A percentile compares a stretch with the other conserved stretches of the same genome.
phyloP scores from a whole-genome alignment of 2,113 vertebrate species.

The Percopsis transmontana region DNA sequence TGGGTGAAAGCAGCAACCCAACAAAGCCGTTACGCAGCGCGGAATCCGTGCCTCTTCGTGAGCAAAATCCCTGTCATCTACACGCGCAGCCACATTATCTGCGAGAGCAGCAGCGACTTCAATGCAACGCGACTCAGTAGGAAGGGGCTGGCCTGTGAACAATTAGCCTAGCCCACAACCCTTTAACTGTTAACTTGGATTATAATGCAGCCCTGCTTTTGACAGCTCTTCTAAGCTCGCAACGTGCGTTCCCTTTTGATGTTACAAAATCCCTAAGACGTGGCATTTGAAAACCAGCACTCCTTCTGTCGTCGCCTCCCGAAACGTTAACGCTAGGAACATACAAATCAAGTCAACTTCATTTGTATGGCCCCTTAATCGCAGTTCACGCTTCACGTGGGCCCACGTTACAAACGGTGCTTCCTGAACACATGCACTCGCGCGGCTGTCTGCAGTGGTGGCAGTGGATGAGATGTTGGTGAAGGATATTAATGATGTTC shows the following conservation, averaged over 20 bases:
- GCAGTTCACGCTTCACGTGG: too few relatives aligned
- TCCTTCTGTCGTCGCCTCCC: constrained; percentile 22
- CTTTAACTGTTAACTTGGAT: constrained; percentile 50
- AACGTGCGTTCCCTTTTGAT: constrained; percentile 63
- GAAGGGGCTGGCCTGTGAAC: constrained; percentile 42
- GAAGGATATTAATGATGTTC: constrained; percentile 58
- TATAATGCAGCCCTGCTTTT: constrained; percentile 49
- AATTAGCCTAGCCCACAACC: constrained; percentile 51
- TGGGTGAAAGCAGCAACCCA: constrained; percentile 16
- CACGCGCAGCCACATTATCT: constrained; percentile 22
- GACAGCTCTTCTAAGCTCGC: constrained; percentile 50
- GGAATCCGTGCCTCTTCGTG: constrained; percentile 27
- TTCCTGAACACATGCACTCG: not conserved
- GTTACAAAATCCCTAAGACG: constrained; percentile 61
- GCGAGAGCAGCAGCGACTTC: constrained; percentile 17
- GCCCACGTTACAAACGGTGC: not conserved
- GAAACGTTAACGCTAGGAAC: constrained; percentile 27
- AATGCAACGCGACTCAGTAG: constrained; percentile 22
- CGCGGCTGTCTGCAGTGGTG: constrained; percentile 30
- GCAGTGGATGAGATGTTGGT: constrained; percentile 27
- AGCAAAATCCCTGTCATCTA: constrained; percentile 38
- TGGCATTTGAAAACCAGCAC: constrained; percentile 29
- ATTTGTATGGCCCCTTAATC: too few relatives aligned
- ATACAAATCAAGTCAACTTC: constrained; percentile 1
- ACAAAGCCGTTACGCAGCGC: constrained; percentile 23